Conservation (phyloP, 1,140 invertebrate genomes). For the Drosophila chauvacae region DNA sequence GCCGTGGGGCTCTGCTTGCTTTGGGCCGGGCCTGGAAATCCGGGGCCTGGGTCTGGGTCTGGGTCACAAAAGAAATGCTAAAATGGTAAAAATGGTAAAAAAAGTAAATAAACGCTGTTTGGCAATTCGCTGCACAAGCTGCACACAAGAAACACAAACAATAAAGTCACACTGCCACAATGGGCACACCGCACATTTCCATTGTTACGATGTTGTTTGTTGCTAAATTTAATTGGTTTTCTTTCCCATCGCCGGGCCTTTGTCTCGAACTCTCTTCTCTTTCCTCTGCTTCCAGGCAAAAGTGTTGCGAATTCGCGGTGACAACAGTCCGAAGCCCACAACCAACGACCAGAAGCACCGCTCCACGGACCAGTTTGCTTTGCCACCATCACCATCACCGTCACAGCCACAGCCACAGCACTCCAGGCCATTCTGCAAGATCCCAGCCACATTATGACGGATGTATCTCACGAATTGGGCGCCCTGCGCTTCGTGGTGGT, state of each 20-base stretch:
- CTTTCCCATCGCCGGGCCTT: conserved; percentile 33
- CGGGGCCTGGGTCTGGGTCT: conserved; percentile 28
- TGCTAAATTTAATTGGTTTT: conserved; percentile 53
- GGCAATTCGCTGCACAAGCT: conserved; percentile 53
- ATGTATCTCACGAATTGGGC: conserved; percentile 81
- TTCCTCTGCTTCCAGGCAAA: conserved; percentile 29
- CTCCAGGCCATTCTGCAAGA: conserved; percentile 51
- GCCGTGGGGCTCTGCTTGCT: not conserved
- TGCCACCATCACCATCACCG: not conserved
- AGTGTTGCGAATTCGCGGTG: conserved; percentile 22
- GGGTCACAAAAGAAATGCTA: conserved; percentile 73
- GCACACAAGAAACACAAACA: conserved; percentile 13
- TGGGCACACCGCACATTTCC: conserved; percentile 38
- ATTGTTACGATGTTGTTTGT: conserved; percentile 49
- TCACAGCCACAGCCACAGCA: not conserved
- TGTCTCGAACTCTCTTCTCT: conserved; percentile 28
- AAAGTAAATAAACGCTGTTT: conserved; percentile 46
- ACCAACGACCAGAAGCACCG: not conserved
- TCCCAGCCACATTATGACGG: conserved; percentile 68
- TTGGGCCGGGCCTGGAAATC: conserved; percentile 27
- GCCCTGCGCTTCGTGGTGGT: conserved; percentile 82
- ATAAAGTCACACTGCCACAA: conserved; percentile 14
- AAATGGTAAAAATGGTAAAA: conserved; percentile 34
- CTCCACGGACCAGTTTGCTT: conserved; percentile 32
- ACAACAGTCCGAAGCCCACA: not conserved